Evolutionary conservation across 2,113 vertebrate species (phyloP), one percentile per base, ranked within the genome.

Genomic region (Oncorhynchus clarkii): DNA sequence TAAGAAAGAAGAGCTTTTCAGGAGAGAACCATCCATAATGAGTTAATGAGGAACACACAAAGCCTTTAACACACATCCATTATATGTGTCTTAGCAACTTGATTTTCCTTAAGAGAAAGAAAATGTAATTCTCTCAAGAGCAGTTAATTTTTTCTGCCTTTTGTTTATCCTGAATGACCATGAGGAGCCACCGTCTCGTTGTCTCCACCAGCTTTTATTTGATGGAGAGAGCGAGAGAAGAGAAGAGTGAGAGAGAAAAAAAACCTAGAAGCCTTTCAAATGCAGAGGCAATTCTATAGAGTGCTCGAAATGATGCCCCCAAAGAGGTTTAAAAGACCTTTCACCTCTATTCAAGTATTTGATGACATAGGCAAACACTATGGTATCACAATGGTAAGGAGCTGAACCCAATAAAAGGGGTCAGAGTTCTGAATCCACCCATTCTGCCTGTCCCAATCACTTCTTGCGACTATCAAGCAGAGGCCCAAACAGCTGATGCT

Each of bases 381-480:
- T 89, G 93, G 93, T 91, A 92, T 95, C 93, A 95, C 94, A 95
- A 93, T 84, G 84, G 89, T 94, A 93, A 94, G 93, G 94, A 93
- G 92, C 93, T 96, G 95, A 96, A 95, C 95, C 95, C 95, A 94
- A 95, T 96, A 95, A 97, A 97, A 95, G 91, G 90, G 95, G 96
- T 96, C 94, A 95, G 83, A 88, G 93, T 94, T 93, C 87, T 93
- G 91, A 93, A 92, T 92, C 93, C 93, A 91, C 92, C 91, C 85
- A 89, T 91, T 94, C 94, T 93, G 93, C 89, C 91, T 80, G 84
- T 89, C 83, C 94, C 94, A 94, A 93, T 91, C 90, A 82, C 81
- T 87, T 89, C 92, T 88, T 84, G 91, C 88, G 87, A 92, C 95
- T 92, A 90, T 93, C 90, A 92, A 91, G 93, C 87, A 88, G 88